Base-by-base conservation (phyloP, 1,140 invertebrate genomes). In the Sipha flava region DNA sequence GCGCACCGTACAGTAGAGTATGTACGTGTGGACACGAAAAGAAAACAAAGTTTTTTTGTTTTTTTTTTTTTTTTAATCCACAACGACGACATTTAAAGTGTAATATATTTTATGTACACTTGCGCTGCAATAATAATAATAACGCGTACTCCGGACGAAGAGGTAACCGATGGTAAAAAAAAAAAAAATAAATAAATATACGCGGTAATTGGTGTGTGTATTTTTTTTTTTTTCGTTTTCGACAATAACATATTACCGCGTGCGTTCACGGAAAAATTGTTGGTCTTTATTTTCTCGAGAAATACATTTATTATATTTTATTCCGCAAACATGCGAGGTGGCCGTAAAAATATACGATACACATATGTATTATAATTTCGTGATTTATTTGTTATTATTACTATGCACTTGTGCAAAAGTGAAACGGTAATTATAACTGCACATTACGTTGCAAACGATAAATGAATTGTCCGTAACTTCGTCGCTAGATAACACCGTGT, bases 191-290 rank as follows among this genome's bases (percentile, higher is more conserved):
- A 37, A 43, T 6, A 37, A 66, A 66, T n/a, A n/a, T n/a, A n/a
- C n/a, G 40, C 34, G n/a, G 34, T 66, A 66, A 66, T 66, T 66
- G 62, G 31, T 64, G 59, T n/a, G n/a, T n/a, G n/a, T n/a, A n/a
- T 37, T 64, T 64, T 64, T 64, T 66, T 21, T 64, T 64, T 62
- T 12, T 9, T 64, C 4, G n/a, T n/a, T n/a, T n/a, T 29, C 29
- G 34, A 23, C 34, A 40, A 37, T 23, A 66, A 66, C 40, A 40
- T 66, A 66, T 66, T 66, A 7, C 34, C 21, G 62, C n/a, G n/a
- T 40, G 37, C n/a, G 12, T 66, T 21, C 7, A 37, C 16, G 31
- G 37, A 47, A 70, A 70, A 47, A 70, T 45, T 43, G 64, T 23
- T 23, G 23, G 21, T 47, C 29, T 70, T 70, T 70, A 29, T 70